Evolutionary conservation across 2,797 vertebrate species (phyloP).

Genomic region (Morus bassanus): DNA sequence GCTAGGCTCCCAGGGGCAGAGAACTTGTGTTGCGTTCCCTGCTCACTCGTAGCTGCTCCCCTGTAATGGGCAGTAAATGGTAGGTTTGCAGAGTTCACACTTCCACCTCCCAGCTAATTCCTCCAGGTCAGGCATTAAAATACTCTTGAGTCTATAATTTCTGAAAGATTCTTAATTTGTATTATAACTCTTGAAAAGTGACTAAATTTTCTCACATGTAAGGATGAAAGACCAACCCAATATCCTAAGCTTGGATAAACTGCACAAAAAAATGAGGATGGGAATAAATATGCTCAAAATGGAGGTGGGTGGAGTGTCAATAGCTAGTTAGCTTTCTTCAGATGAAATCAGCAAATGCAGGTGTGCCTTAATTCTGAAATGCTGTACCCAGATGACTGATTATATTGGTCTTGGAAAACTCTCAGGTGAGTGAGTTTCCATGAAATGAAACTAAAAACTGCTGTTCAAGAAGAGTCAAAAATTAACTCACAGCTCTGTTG

Average conservation of each 20-base stretch:
- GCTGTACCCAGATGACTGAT: neutral
- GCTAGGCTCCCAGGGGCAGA: neutral
- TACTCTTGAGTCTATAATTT: neutral
- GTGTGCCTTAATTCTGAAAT: neutral
- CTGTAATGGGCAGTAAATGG: neutral
- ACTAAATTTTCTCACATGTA: neutral
- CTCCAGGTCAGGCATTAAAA: neutral
- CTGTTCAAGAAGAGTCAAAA: neutral
- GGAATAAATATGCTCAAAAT: neutral
- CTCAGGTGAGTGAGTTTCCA: neutral
- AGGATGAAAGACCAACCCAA: neutral
- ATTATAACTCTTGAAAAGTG: neutral
- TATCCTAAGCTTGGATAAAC: neutral
- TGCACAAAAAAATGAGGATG: neutral
- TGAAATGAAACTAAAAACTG: neutral
- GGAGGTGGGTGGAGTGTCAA: neutral
- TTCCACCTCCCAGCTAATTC: neutral
- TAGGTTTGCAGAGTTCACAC: neutral
- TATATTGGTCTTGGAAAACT: neutral
- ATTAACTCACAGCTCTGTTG: neutral
- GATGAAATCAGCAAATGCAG: neutral
- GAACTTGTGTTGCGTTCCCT: neutral
- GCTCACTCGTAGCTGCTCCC: neutral
- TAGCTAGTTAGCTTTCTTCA: neutral
- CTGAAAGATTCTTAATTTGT: neutral